Percentiles rank a stretch among this genome's conserved stretches.
phyloP scores from a whole-genome alignment of 2,888 invertebrate species.

The Emmelina monodactyla region DNA sequence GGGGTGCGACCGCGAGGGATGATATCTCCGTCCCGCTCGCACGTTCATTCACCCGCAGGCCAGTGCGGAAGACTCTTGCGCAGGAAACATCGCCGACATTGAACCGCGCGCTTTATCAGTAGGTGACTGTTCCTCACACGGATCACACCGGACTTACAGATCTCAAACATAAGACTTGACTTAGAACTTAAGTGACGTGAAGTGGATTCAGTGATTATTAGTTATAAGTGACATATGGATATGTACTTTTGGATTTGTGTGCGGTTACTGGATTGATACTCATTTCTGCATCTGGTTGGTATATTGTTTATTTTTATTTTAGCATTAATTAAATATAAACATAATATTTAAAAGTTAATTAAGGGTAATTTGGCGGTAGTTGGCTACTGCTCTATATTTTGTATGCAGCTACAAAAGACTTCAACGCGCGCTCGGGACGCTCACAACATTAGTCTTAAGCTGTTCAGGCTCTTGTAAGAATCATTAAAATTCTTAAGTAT shows the following conservation, averaged over 20 bases:
- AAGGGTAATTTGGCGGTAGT: no score
- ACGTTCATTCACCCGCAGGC: constrained; percentile 64
- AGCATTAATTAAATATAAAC: constrained; percentile 3
- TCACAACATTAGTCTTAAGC: no score
- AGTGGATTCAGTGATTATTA: constrained; percentile 43
- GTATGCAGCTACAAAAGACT: constrained; percentile 49
- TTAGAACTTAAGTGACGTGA: constrained; percentile 53
- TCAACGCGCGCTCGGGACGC: constrained; percentile 60
- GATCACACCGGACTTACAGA: constrained; percentile 62
- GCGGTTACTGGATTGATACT: constrained; percentile 29
- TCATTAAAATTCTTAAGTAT: no score
- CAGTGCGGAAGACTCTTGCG: constrained; percentile 54
- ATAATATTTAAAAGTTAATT: constrained; percentile 5
- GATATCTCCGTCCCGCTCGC: constrained; percentile 32
- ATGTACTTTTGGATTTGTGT: constrained; percentile 40
- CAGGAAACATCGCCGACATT: constrained; percentile 44
- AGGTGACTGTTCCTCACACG: no score
- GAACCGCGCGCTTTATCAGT: constrained; percentile 47
- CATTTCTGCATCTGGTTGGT: constrained; percentile 26
- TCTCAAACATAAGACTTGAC: constrained; percentile 60
- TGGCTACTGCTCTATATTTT: no score
- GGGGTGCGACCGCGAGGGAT: constrained; percentile 24
- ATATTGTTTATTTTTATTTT: constrained; percentile 11
- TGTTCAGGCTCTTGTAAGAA: no score
- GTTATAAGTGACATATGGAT: constrained; percentile 34